A percentile compares a stretch with the other conserved stretches of the same genome.
phyloP scores from a whole-genome alignment of 2,113 vertebrate species.

The Fregetta grallaria region DNA sequence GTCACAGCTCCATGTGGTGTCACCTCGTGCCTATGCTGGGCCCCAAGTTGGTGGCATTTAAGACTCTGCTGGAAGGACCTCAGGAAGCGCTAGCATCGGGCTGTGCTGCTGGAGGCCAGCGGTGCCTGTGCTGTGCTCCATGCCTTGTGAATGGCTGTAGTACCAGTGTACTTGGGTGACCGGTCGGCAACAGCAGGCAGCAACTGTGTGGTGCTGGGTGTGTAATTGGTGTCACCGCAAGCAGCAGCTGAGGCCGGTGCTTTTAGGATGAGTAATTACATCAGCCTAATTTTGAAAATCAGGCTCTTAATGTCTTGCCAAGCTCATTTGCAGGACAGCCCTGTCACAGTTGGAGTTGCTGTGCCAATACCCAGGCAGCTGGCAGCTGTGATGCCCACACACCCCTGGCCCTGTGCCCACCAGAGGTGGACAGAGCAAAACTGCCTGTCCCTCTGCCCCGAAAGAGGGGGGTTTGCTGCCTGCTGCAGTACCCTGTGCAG shows the following conservation, averaged over 20 bases:
- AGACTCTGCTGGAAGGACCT: background rate
- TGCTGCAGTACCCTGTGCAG: rapidly evolving
- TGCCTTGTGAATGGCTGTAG: background rate
- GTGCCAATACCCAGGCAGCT: background rate
- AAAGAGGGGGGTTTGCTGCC: background rate
- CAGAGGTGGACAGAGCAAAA: background rate
- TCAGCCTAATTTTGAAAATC: background rate
- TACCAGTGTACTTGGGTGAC: background rate
- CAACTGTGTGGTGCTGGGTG: background rate
- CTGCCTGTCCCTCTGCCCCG: background rate
- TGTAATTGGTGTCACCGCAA: background rate
- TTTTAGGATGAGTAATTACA: constrained; percentile 39
- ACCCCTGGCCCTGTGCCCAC: background rate
- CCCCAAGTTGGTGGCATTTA: background rate
- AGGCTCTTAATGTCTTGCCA: background rate
- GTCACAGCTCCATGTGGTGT: background rate
- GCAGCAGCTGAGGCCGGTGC: background rate
- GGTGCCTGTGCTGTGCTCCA: rapidly evolving
- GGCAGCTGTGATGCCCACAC: rapidly evolving
- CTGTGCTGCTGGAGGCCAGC: background rate
- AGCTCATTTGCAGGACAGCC: constrained; percentile 10
- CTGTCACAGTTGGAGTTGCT: background rate
- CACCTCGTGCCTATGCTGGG: background rate
- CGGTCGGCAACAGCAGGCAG: background rate
- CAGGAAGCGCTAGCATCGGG: background rate